Percentiles rank a stretch among this genome's conserved stretches.
phyloP scores from a whole-genome alignment of 1,140 invertebrate species.

The Eulimnadia texana region DNA sequence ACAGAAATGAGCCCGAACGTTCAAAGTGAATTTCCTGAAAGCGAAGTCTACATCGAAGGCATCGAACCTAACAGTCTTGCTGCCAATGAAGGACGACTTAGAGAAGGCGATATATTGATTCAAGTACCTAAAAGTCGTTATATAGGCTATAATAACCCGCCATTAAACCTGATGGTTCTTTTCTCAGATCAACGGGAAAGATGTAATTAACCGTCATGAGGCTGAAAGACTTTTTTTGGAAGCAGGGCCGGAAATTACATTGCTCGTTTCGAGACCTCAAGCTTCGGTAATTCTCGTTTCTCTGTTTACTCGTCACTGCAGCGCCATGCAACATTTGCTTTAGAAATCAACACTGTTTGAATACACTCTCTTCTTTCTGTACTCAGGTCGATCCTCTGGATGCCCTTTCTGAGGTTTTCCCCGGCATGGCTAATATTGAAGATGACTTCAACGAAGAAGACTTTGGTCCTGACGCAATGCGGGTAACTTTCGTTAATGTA shows the following conservation, averaged over 20 bases:
- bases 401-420: conserved; percentile 20
- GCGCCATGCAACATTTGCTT: no score
- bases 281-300: conserved; percentile 20
- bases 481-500: not conserved
- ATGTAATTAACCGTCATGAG: conserved; percentile 33
- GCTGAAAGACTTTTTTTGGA: conserved; percentile 34
- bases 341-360: no score
- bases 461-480: not conserved
- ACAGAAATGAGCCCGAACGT: conserved; percentile 20
- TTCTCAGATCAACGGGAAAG: conserved; percentile 35
- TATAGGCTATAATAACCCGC: no score
- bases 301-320: no score
- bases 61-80: conserved; percentile 52
- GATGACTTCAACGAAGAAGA: conserved; percentile 7
- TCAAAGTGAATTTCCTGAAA: conserved; percentile 37
- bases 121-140: conserved; percentile 29
- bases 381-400: conserved; percentile 20
- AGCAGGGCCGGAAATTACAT: conserved; percentile 28
- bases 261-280: conserved; percentile 32
- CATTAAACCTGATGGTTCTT: not conserved
- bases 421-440: conserved; percentile 17
- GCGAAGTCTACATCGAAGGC: conserved; percentile 53
- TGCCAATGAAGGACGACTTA: conserved; percentile 46
- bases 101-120: conserved; percentile 58
- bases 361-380: no score